phyloP scores from a whole-genome alignment of 2,797 vertebrate genomes.

The Erethizon dorsatum region DNA sequence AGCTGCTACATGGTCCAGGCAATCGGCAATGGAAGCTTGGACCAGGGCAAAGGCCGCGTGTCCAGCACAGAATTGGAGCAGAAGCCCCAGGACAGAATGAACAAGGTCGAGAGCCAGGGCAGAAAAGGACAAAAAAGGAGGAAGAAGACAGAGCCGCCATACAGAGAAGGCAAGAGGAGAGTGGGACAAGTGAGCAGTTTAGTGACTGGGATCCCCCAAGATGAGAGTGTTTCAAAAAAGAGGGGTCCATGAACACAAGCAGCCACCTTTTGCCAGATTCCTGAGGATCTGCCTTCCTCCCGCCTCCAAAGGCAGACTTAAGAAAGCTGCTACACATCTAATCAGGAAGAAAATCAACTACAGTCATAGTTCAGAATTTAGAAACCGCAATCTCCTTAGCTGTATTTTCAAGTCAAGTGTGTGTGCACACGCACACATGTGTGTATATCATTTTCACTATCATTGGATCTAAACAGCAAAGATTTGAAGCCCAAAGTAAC shows the following conservation, averaged over 20 bases:
- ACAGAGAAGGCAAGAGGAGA: neutral
- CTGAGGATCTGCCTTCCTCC: neutral
- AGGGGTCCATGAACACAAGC: neutral
- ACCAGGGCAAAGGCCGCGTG: neutral
- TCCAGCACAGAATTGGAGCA: neutral
- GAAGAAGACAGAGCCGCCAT: neutral
- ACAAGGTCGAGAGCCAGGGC: neutral
- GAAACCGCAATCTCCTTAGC: neutral
- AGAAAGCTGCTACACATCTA: neutral
- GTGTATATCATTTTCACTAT: neutral
- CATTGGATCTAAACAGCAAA: neutral
- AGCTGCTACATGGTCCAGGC: neutral
- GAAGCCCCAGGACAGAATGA: neutral
- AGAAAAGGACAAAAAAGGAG: neutral
- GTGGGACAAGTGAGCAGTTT: neutral
- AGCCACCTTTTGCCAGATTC: neutral
- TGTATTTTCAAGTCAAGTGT: conserved; percentile 23
- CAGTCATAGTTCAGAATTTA: conserved; percentile 10
- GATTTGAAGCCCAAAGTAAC: neutral
- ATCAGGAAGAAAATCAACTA: neutral
- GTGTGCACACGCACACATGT: neutral
- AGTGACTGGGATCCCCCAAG: too few relatives aligned
- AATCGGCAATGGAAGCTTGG: neutral
- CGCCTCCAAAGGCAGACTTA: neutral
- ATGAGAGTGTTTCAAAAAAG: neutral